Percentiles rank a stretch among this genome's conserved stretches.
Evolutionary conservation across 2,113 vertebrate genomes (phyloP).

Genomic region (Cyphomyrus plagiostoma): DNA sequence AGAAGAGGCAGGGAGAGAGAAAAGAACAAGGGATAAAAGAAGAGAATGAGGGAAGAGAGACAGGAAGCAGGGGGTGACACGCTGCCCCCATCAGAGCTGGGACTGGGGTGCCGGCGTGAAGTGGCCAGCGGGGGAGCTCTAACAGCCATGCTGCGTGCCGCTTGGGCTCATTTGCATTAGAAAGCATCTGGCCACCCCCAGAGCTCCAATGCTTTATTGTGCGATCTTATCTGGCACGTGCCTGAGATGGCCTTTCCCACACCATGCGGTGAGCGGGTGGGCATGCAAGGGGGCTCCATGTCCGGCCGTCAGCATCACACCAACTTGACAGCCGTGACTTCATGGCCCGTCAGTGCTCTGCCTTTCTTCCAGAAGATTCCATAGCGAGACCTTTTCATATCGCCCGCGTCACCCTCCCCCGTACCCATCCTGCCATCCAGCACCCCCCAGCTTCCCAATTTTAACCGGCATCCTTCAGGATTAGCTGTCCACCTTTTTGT

Average conservation of each 20-base stretch:
- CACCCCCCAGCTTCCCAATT: conserved; percentile 64
- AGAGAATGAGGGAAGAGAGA: conserved; percentile 18
- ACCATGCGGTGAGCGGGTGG: conserved; percentile 67
- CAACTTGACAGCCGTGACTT: conserved; percentile 75
- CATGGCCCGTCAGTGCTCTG: conserved; percentile 66
- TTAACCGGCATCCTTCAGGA: conserved; percentile 67
- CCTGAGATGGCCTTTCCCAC: conserved; percentile 77
- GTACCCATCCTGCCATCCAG: conserved; percentile 26
- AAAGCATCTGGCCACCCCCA: conserved; percentile 54
- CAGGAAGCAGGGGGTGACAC: conserved; percentile 37
- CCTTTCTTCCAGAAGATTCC: conserved; percentile 56
- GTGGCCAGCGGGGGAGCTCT: conserved; percentile 14
- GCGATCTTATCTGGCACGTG: conserved; percentile 73
- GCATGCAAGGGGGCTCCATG: conserved; percentile 46
- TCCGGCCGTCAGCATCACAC: conserved; percentile 65
- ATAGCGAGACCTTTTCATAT: conserved; percentile 54
- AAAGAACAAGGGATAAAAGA: conserved; percentile 16
- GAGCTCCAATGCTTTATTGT: conserved; percentile 54
- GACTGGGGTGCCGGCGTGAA: conserved; percentile 33
- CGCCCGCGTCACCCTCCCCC: conserved; percentile 46
- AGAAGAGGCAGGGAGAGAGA: conserved; percentile 6
- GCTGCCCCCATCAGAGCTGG: conserved; percentile 15
- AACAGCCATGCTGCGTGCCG: conserved; percentile 46
- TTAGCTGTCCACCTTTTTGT: conserved; percentile 54
- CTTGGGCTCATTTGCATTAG: conserved; percentile 72